A percentile compares a stretch with the other conserved stretches of the same genome.
Conservation (phyloP, 35 echinoderm and acorn worm genomes). For the Stichopus chloronotus region DNA sequence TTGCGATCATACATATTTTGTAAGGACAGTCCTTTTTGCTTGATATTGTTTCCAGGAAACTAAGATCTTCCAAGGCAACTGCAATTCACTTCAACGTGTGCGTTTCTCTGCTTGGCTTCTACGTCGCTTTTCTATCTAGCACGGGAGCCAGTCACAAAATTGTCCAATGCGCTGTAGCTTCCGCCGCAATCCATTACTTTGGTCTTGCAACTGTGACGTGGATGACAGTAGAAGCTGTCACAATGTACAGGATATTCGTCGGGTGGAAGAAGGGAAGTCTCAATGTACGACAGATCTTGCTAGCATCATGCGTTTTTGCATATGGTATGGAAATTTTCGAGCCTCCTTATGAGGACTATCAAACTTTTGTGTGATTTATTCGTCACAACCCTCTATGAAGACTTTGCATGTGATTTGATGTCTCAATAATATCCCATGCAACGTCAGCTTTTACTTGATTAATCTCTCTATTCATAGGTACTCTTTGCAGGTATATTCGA, state of each 20-base stretch:
- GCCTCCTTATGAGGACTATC: too few relatives aligned
- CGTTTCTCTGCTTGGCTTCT: slow-evolving; percentile 31
- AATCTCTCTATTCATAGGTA: too few relatives aligned
- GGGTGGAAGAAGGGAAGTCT: not conserved
- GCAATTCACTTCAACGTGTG: slow-evolving; percentile 6
- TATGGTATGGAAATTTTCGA: not conserved
- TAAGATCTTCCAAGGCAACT: not conserved
- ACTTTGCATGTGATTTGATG: too few relatives aligned
- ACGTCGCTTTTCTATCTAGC: not conserved
- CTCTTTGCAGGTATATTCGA: too few relatives aligned
- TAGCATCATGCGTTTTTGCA: not conserved
- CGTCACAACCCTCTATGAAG: too few relatives aligned
- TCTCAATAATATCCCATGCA: too few relatives aligned
- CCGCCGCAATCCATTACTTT: slow-evolving; percentile 6
- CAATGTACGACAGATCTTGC: not conserved
- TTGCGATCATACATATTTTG: not conserved
- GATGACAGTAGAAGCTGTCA: slow-evolving; percentile 11
- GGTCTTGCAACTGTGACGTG: slow-evolving; percentile 11
- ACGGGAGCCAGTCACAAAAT: not conserved
- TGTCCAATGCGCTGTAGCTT: not conserved
- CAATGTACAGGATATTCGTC: not conserved
- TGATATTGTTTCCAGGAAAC: not conserved
- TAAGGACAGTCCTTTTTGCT: not conserved
- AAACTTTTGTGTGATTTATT: too few relatives aligned
- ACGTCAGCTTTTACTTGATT: too few relatives aligned